Conservation (phyloP, 2,113 vertebrate genomes). For the Xenopus tropicalis region UCB_Xtro_10.0 CM004450.2:4116001-4116500, state of each 20-base stretch:
- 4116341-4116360: too few relatives aligned
- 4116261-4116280: not conserved
- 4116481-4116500: too few relatives aligned
- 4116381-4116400: too few relatives aligned
- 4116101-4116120: not conserved
- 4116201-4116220: conserved; percentile 52
- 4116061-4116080: not conserved
- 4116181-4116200: conserved; percentile 34
- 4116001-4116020: too few relatives aligned
- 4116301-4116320: not conserved
- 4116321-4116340: not conserved
- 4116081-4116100: not conserved
- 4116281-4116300: not conserved
- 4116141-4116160: conserved; percentile 10
- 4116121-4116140: conserved; percentile 41
- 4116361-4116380: too few relatives aligned
- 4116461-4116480: too few relatives aligned
- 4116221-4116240: conserved; percentile 34
- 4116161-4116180: conserved; percentile 51
- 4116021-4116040: not conserved
- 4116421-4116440: too few relatives aligned
- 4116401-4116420: too few relatives aligned
- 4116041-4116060: not conserved
- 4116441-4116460: too few relatives aligned
- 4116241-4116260: conserved; percentile 22